phyloP scores from a whole-genome alignment of 2,888 invertebrate genomes.

The Chymomyza fuscimana region DNA sequence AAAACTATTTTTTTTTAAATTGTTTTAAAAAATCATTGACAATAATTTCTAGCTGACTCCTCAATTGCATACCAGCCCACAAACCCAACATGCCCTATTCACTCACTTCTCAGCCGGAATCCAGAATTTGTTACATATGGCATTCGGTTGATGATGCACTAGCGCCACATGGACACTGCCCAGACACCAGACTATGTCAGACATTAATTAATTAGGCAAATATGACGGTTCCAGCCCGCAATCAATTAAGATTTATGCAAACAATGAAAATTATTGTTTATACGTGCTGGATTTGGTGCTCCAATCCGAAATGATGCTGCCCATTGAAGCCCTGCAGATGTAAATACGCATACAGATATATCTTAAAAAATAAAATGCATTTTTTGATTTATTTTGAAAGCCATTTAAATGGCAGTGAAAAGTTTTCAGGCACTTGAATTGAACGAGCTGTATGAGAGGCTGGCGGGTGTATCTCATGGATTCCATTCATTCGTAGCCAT shows the following conservation, averaged over 20 bases:
- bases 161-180: not conserved
- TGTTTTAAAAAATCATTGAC: no score
- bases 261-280: slow-evolving; percentile 37
- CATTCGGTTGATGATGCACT: not conserved
- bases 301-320: not conserved
- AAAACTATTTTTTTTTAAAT: no score
- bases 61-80: not conserved
- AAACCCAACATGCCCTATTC: not conserved
- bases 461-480: slow-evolving; percentile 9
- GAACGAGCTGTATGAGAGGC: not conserved
- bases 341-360: slow-evolving; percentile 6
- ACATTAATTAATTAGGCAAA: slow-evolving; percentile 36
- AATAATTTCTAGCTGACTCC: no score
- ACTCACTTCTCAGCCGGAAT: not conserved
- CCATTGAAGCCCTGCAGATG: slow-evolving; percentile 38
- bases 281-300: not conserved
- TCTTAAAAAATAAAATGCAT: not conserved
- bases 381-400: slow-evolving; percentile 39
- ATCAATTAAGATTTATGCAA: slow-evolving; percentile 18
- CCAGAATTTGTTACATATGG: not conserved
- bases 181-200: not conserved
- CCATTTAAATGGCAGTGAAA: slow-evolving; percentile 37
- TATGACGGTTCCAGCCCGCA: slow-evolving; percentile 18
- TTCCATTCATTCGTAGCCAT: not conserved
- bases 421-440: slow-evolving; percentile 8